A percentile compares a stretch with the other conserved stretches of the same genome.
phyloP scores from a whole-genome alignment of 2,888 invertebrate genomes.

The Silvanus unidentatus region DNA sequence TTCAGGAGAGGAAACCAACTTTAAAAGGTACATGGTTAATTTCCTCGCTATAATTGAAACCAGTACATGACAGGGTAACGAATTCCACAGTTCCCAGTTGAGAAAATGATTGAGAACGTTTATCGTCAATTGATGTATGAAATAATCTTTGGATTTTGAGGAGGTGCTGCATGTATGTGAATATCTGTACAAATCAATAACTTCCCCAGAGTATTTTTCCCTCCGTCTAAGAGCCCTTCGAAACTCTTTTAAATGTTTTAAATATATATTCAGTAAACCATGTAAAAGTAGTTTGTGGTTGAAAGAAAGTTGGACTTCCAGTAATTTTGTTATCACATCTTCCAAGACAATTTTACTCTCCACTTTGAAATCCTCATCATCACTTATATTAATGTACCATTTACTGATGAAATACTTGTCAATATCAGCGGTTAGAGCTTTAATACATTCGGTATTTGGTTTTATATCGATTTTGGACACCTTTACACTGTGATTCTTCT shows the following conservation, averaged over 20 bases:
- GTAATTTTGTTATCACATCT: slow-evolving; percentile 42
- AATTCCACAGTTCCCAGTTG: slow-evolving; percentile 63
- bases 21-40: slow-evolving; percentile 49
- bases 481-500: slow-evolving; percentile 4
- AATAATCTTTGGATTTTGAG: slow-evolving; percentile 51
- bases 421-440: slow-evolving; percentile 43
- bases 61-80: slow-evolving; percentile 58
- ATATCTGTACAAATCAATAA: slow-evolving; percentile 15
- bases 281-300: slow-evolving; percentile 44
- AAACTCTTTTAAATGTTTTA: slow-evolving; percentile 60
- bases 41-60: slow-evolving; percentile 57
- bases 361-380: slow-evolving; percentile 44
- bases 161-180: slow-evolving; percentile 42
- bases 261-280: slow-evolving; percentile 50
- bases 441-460: slow-evolving; percentile 27
- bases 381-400: slow-evolving; percentile 50
- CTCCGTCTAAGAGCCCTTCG: slow-evolving; percentile 55
- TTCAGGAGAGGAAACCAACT: slow-evolving; percentile 49
- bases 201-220: slow-evolving; percentile 46
- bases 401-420: slow-evolving; percentile 46
- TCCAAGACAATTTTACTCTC: slow-evolving; percentile 46
- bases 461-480: slow-evolving; percentile 12
- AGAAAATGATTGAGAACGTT: slow-evolving; percentile 56
- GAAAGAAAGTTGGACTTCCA: slow-evolving; percentile 40
- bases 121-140: slow-evolving; percentile 54